Percentiles rank a stretch among this genome's conserved stretches.
These are phyloP conservation scores for Holcopasites calliopsidis DNA, from an alignment of 1,140 invertebrate genomes.

Conservation along the genomic window DNA sequence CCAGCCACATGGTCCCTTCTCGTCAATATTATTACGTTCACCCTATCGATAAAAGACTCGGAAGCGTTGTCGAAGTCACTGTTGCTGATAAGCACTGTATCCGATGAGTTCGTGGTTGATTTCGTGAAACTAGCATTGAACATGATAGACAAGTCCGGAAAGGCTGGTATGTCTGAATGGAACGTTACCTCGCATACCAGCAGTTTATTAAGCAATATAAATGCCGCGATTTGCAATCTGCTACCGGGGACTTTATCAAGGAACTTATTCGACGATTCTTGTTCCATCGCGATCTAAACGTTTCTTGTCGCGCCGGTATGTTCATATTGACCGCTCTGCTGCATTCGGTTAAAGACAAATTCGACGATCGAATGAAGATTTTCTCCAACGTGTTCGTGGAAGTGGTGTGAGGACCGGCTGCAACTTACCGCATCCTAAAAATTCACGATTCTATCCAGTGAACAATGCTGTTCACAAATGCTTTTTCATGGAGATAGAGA, in stretches of 20 bases:
- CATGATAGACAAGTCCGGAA: slow-evolving; percentile 23
- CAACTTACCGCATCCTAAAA: slow-evolving; percentile 3
- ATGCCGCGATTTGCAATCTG: neutral
- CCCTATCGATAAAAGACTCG: slow-evolving; percentile 43
- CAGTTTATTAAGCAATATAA: slow-evolving; percentile 12
- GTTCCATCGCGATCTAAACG: neutral
- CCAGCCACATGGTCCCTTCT: slow-evolving; percentile 54
- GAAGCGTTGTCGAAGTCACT: neutral
- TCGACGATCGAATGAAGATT: slow-evolving; percentile 14
- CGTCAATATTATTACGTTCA: slow-evolving; percentile 29
- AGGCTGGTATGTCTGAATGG: neutral
- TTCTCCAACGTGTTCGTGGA: slow-evolving; percentile 27
- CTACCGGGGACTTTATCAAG: slow-evolving; percentile 38
- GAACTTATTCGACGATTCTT: slow-evolving; percentile 44
- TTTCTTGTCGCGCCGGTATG: neutral
- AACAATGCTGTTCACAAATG: neutral
- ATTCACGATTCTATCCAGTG: neutral
- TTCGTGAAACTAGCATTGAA: slow-evolving; percentile 40
- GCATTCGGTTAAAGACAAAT: neutral
- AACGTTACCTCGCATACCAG: accelerated
- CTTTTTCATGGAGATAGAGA: accelerated
- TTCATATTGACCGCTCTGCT: slow-evolving; percentile 29
- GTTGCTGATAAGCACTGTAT: neutral
- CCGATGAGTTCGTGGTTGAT: slow-evolving; percentile 58
- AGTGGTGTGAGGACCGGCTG: slow-evolving; percentile 20